phyloP scores from a whole-genome alignment of 1,140 invertebrate species.

The Eumaeus atala region DNA sequence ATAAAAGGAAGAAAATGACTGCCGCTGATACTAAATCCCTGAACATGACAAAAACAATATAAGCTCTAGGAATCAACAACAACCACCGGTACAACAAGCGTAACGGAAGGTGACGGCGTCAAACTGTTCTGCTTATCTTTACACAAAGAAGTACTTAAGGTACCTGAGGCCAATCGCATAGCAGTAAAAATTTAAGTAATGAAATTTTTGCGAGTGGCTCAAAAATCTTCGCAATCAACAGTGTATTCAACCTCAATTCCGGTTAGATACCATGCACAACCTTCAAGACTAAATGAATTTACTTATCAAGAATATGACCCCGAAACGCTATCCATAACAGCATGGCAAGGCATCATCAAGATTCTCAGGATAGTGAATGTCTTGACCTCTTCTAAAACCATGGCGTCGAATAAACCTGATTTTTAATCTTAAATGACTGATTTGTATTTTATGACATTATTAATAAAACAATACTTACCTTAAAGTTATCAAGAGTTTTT shows the following conservation, averaged over 20 bases:
- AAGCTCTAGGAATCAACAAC: slow-evolving; percentile 19
- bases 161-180: slow-evolving; percentile 9
- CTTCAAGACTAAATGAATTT: slow-evolving; percentile 15
- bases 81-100: slow-evolving; percentile 15
- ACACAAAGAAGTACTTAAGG: slow-evolving; percentile 12
- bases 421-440: no score
- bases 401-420: no score
- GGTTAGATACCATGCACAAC: slow-evolving; percentile 2
- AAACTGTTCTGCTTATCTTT: slow-evolving; percentile 16
- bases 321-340: slow-evolving; percentile 14
- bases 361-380: no score
- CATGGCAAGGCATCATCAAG: slow-evolving; percentile 18
- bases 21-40: slow-evolving; percentile 12
- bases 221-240: neutral
- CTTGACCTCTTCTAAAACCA: no score
- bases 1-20: slow-evolving; percentile 11
- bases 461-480: no score
- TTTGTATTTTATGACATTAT: no score
- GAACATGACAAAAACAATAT: slow-evolving; percentile 16
- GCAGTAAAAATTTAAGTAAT: slow-evolving; percentile 11
- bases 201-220: neutral
- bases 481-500: no score
- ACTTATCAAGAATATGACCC: slow-evolving; percentile 17
- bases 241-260: slow-evolving; percentile 4
- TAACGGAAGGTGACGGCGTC: slow-evolving; percentile 10